Conservation (phyloP, 2,888 invertebrate species). For the Mystacides longicornis region DNA sequence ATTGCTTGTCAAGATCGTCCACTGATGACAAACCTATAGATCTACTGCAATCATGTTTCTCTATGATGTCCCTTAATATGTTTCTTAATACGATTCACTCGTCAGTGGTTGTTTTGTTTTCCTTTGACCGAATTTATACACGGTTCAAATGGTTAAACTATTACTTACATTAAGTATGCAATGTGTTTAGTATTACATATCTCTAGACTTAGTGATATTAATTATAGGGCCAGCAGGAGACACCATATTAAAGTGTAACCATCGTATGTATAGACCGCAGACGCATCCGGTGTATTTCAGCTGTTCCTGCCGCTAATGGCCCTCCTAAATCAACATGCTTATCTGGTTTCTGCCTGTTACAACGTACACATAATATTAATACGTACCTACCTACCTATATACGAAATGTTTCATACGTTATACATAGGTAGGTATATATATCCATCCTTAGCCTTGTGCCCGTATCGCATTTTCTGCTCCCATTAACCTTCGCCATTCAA, state of each 20-base stretch:
- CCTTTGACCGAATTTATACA: too few species aligned
- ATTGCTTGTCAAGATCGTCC: too few species aligned
- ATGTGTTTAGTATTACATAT: neutral
- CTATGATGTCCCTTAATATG: too few species aligned
- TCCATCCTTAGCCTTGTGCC: constrained; percentile 8
- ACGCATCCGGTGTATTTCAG: constrained; percentile 6
- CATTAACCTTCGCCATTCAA: constrained; percentile 14
- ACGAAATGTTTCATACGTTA: too few species aligned
- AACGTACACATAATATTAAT: neutral
- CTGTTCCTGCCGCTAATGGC: constrained; percentile 15
- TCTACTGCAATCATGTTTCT: too few species aligned
- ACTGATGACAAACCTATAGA: too few species aligned
- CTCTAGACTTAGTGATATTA: neutral
- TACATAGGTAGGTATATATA: neutral
- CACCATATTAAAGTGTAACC: neutral
- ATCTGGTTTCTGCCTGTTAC: constrained; percentile 10
- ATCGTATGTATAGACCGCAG: constrained; percentile 1
- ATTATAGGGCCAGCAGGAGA: constrained; percentile 1
- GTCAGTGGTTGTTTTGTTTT: too few species aligned
- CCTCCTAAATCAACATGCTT: constrained; percentile 18
- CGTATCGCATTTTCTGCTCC: constrained; percentile 8
- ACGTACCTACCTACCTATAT: neutral
- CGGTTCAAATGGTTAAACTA: too few species aligned
- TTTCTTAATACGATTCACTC: too few species aligned
- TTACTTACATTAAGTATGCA: neutral